phyloP scores from a whole-genome alignment of 2,888 invertebrate genomes.

The Diabrotica balteata region DNA sequence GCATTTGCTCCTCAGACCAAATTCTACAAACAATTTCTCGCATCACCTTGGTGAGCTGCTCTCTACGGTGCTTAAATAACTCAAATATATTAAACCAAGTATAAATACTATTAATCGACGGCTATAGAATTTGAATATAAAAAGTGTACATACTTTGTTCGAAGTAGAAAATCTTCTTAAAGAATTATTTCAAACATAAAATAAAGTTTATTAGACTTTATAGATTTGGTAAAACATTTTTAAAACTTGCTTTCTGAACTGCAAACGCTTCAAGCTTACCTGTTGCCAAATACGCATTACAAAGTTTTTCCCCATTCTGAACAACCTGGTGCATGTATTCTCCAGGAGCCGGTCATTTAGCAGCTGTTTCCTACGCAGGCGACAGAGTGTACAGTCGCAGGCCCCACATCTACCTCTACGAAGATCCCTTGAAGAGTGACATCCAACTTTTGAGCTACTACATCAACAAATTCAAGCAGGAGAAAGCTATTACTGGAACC shows the following conservation, averaged over 20 bases:
- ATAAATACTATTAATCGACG: too few species aligned
- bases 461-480: slow-evolving; percentile 70
- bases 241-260: not conserved
- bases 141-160: too few species aligned
- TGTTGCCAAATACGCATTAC: not conserved
- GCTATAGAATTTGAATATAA: too few species aligned
- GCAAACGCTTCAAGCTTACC: not conserved
- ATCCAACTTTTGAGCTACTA: slow-evolving; percentile 88
- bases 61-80: too few species aligned
- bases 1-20: too few species aligned
- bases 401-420: slow-evolving; percentile 69
- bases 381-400: slow-evolving; percentile 80
- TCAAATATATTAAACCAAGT: too few species aligned
- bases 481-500: slow-evolving; percentile 59
- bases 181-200: too few species aligned
- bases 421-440: slow-evolving; percentile 81
- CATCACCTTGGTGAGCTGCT: too few species aligned
- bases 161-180: too few species aligned
- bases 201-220: too few species aligned
- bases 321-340: slow-evolving; percentile 19
- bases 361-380: slow-evolving; percentile 85
- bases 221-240: not conserved
- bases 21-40: too few species aligned
- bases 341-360: slow-evolving; percentile 80
- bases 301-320: slow-evolving; percentile 17